A percentile compares a stretch with the other conserved stretches of the same genome.
Conservation (phyloP, 2,888 invertebrate genomes). For the Disparrhopalites patrizii region DNA sequence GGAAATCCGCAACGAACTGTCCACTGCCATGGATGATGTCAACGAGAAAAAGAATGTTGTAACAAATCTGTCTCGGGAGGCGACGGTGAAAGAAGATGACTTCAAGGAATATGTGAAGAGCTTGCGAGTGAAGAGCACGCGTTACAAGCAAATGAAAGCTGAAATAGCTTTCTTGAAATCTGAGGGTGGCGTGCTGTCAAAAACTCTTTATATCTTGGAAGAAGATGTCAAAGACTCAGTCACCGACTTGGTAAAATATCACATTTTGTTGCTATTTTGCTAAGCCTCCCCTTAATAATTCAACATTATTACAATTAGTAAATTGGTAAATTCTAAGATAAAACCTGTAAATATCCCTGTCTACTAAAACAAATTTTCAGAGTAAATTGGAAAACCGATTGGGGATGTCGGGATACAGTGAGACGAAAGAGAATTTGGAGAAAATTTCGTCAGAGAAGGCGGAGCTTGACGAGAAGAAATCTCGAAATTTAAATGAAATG, state of each 20-base stretch:
- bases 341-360: no score
- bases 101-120: constrained; percentile 79
- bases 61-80: constrained; percentile 59
- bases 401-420: constrained; percentile 54
- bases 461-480: constrained; percentile 56
- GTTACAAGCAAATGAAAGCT: constrained; percentile 70
- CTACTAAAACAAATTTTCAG: constrained; percentile 37
- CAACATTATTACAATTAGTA: no score
- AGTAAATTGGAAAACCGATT: constrained; percentile 50
- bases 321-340: no score
- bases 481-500: constrained; percentile 57
- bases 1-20: constrained; percentile 62
- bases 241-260: constrained; percentile 59
- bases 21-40: constrained; percentile 60
- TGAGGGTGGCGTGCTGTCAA: constrained; percentile 69
- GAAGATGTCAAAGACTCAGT: constrained; percentile 55
- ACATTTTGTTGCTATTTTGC: no score
- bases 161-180: constrained; percentile 71
- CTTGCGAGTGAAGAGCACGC: constrained; percentile 67
- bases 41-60: constrained; percentile 56
- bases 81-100: constrained; percentile 73
- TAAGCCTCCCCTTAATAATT: no score
- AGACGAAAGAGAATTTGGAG: constrained; percentile 59
- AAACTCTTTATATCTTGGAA: constrained; percentile 69
- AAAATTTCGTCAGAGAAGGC: constrained; percentile 58